phyloP scores from a whole-genome alignment of 2,113 vertebrate genomes.

The Sebastes fasciatus region DNA sequence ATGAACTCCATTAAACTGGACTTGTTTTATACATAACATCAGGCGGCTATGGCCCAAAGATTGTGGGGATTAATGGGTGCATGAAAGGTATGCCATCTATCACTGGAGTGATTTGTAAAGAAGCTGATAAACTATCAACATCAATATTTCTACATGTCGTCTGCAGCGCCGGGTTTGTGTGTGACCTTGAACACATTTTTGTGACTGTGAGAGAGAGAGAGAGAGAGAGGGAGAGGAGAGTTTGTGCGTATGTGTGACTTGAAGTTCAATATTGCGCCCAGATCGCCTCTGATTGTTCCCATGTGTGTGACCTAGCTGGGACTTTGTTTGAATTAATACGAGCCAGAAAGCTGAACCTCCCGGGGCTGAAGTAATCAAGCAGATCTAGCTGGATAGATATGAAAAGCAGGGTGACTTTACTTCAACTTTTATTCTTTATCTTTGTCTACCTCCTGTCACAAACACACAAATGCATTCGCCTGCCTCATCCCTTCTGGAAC shows the following conservation, averaged over 20 bases:
- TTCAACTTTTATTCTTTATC: conserved; percentile 29
- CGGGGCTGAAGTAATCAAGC: conserved; percentile 54
- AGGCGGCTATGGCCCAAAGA: conserved; percentile 36
- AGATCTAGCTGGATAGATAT: conserved; percentile 31
- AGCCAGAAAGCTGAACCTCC: conserved; percentile 42
- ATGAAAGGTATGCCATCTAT: conserved; percentile 50
- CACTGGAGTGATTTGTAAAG: conserved; percentile 45
- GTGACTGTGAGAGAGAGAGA: not conserved
- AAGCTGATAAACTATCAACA: conserved; percentile 55
- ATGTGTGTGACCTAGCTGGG: conserved; percentile 66
- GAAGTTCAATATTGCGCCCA: conserved; percentile 47
- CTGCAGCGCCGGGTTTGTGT: conserved; percentile 6
- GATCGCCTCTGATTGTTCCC: conserved; percentile 72
- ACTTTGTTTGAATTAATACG: conserved; percentile 61
- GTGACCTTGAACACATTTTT: conserved; percentile 51
- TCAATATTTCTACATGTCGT: conserved; percentile 15
- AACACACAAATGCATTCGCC: conserved; percentile 13
- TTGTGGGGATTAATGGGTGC: conserved; percentile 51
- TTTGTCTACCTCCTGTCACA: conserved; percentile 18
- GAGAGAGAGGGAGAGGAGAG: conserved; percentile 5
- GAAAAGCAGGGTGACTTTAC: conserved; percentile 34
- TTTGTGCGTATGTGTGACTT: conserved; percentile 41
- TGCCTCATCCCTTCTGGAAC: conserved; percentile 14
- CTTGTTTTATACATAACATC: conserved; percentile 64
- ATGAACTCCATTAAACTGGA: conserved; percentile 54